phyloP scores from a whole-genome alignment of 2,888 invertebrate species.

The Ashinkailepas kermadecensis region DNA sequence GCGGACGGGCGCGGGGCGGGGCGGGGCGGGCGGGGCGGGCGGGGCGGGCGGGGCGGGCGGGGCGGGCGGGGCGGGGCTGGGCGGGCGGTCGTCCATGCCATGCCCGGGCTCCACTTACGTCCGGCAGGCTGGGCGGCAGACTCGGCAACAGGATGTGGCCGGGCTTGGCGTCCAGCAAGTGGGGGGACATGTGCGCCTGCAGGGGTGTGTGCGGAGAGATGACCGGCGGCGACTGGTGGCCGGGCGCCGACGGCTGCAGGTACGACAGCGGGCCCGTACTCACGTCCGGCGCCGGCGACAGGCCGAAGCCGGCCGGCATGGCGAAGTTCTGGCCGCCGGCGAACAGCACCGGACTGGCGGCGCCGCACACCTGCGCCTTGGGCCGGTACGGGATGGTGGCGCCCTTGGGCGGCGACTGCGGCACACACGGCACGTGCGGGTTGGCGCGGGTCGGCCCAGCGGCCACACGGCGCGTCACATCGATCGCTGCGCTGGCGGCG shows the following conservation, averaged over 20 bases:
- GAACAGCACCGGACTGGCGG: conserved; percentile 33
- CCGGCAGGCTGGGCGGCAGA: conserved; percentile 5
- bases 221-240: conserved; percentile 17
- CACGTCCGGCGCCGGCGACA: neutral
- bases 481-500: too few relatives aligned
- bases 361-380: conserved; percentile 34
- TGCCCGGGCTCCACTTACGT: neutral
- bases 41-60: too few relatives aligned
- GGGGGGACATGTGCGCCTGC: neutral
- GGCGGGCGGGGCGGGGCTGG: too few relatives aligned
- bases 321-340: conserved; percentile 30
- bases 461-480: too few relatives aligned
- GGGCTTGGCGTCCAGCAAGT: conserved; percentile 16
- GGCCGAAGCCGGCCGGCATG: neutral
- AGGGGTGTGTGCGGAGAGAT: conserved; percentile 13
- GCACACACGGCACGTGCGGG: neutral
- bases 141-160: conserved; percentile 18
- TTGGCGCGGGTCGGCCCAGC: too few relatives aligned
- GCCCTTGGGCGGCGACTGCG: conserved; percentile 97
- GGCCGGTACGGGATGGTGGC: conserved; percentile 99
- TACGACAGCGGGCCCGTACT: neutral
- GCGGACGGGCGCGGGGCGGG: too few relatives aligned
- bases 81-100: too few relatives aligned
- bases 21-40: too few relatives aligned
- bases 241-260: neutral